These are phyloP conservation scores for Athetis lepigone DNA, from an alignment of 2,888 invertebrate species.

Conservation along the genomic window DNA sequence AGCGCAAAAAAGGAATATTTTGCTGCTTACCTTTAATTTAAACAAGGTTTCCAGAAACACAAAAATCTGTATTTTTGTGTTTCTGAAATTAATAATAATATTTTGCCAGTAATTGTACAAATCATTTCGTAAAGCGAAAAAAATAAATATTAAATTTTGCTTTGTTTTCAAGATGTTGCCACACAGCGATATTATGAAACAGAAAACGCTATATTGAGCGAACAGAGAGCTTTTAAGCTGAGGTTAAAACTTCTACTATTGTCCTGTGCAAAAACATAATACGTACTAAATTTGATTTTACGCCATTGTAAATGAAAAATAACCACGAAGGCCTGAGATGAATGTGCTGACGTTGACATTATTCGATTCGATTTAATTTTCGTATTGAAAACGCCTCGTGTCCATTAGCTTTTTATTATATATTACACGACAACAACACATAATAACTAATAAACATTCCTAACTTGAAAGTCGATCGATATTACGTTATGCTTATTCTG, in stretches of 20 bases:
- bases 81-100: too few species aligned
- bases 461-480: neutral
- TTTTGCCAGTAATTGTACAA: constrained; percentile 34
- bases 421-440: too few species aligned
- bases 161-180: constrained; percentile 21
- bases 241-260: constrained; percentile 4
- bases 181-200: constrained; percentile 26
- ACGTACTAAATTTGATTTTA: too few species aligned
- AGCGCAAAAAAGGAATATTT: constrained; percentile 14
- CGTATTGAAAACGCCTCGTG: neutral
- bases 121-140: constrained; percentile 26
- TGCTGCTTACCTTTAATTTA: constrained; percentile 5
- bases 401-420: too few species aligned
- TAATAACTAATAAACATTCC: neutral
- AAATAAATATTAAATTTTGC: constrained; percentile 21
- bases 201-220: constrained; percentile 11
- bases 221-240: neutral
- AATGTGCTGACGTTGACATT: neutral
- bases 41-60: constrained; percentile 18
- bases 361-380: neutral
- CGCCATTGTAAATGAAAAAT: neutral
- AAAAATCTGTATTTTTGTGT: constrained; percentile 5
- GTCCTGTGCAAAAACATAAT: neutral
- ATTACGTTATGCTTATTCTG: neutral
- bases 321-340: neutral